Percentiles rank a stretch among this genome's conserved stretches.
These are phyloP conservation scores for Takifugu ocellatus DNA, from an alignment of 2,797 vertebrate species.

Conservation along the genomic window DNA sequence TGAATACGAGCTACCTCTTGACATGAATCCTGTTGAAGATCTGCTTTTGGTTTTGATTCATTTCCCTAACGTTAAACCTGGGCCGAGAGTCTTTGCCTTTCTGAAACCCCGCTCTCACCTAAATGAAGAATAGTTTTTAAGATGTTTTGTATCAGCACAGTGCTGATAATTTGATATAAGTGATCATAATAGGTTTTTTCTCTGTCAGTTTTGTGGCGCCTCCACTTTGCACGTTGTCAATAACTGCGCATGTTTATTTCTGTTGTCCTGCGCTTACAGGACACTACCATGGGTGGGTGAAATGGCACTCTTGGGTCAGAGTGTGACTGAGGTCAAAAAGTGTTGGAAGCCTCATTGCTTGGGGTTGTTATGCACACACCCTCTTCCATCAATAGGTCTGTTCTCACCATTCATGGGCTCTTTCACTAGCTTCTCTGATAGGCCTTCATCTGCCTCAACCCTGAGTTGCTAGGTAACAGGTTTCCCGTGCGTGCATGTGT, in stretches of 20 bases:
- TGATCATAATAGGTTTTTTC: too few relatives aligned
- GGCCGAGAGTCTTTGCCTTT: too few relatives aligned
- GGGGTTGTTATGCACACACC: slow-evolving; percentile 57
- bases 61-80: neutral
- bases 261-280: slow-evolving; percentile 12
- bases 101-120: too few relatives aligned
- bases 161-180: too few relatives aligned
- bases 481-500: slow-evolving; percentile 55
- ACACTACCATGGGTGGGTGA: slow-evolving; percentile 17
- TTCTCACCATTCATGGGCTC: slow-evolving; percentile 48
- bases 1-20: neutral
- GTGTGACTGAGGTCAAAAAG: slow-evolving; percentile 42
- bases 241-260: slow-evolving; percentile 7
- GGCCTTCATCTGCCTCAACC: slow-evolving; percentile 76
- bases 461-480: slow-evolving; percentile 82
- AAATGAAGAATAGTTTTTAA: too few relatives aligned
- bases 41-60: neutral
- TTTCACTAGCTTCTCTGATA: slow-evolving; percentile 68
- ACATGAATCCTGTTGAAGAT: neutral
- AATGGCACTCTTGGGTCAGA: slow-evolving; percentile 26
- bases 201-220: too few relatives aligned
- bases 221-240: too few relatives aligned
- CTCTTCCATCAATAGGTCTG: slow-evolving; percentile 60
- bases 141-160: too few relatives aligned
- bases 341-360: slow-evolving; percentile 51